phyloP scores from a whole-genome alignment of 2,797 vertebrate genomes.

The Synanceia verrucosa region DNA sequence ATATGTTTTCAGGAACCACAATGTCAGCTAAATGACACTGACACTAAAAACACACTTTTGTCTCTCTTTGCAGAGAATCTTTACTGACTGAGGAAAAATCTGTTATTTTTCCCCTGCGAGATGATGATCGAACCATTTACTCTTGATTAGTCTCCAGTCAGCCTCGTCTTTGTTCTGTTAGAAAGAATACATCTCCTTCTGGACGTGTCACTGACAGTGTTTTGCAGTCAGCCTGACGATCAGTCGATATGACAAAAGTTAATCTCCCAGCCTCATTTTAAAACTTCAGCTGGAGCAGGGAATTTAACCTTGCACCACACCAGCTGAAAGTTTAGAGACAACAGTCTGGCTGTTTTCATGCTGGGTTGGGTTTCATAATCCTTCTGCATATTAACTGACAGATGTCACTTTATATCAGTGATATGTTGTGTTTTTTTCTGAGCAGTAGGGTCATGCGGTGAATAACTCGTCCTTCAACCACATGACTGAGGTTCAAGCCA shows the following conservation, averaged over 20 bases:
- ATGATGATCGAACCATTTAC: conserved; percentile 27
- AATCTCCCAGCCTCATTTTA: neutral
- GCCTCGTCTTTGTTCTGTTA: conserved; percentile 6
- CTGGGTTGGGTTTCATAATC: conserved; percentile 35
- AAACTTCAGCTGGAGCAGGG: conserved; percentile 1
- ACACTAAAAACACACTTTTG: conserved; percentile 1
- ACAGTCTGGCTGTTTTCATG: conserved; percentile 12
- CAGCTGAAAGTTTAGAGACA: conserved; percentile 2
- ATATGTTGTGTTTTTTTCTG: neutral
- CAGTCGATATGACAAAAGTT: neutral
- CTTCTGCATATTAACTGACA: conserved; percentile 52
- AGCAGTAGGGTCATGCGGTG: conserved; percentile 9
- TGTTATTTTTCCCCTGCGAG: neutral
- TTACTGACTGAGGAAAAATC: neutral
- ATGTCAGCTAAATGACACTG: neutral
- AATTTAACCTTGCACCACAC: neutral
- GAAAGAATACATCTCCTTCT: neutral
- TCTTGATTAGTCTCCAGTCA: conserved; percentile 34
- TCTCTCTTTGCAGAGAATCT: neutral
- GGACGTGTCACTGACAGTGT: neutral
- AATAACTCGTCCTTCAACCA: conserved; percentile 42
- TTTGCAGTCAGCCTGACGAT: conserved; percentile 10
- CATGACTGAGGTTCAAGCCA: conserved; percentile 34
- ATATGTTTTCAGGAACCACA: neutral
- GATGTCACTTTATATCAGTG: conserved; percentile 46